phyloP scores from a whole-genome alignment of 2,113 vertebrate species.

The Dendropsophus ebraccatus region DNA sequence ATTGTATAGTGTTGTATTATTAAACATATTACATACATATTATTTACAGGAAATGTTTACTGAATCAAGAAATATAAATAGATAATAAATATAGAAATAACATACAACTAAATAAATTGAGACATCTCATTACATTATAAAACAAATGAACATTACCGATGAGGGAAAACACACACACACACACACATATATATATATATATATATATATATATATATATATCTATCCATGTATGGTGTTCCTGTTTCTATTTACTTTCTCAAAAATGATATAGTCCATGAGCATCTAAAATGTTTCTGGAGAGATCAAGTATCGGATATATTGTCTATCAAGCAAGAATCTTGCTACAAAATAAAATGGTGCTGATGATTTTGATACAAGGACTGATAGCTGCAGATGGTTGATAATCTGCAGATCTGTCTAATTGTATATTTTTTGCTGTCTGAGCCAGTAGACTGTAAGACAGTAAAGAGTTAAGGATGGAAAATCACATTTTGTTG shows the following conservation, averaged over 20 bases:
- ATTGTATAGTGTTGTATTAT: neutral
- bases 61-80: neutral
- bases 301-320: no score
- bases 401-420: neutral
- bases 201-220: no score
- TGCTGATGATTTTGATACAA: neutral
- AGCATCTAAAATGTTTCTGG: neutral
- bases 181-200: no score
- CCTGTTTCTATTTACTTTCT: neutral
- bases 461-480: slow-evolving; percentile 70
- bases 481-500: slow-evolving; percentile 70
- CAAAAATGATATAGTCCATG: neutral
- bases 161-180: neutral
- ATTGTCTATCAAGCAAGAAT: neutral
- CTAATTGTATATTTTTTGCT: slow-evolving; percentile 24
- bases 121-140: no score
- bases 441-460: slow-evolving; percentile 55
- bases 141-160: no score
- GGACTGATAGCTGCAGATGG: slow-evolving; percentile 12
- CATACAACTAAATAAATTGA: neutral
- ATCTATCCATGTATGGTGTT: neutral
- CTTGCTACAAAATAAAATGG: neutral
- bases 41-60: neutral
- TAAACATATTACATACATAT: neutral
- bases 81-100: no score